A percentile compares a stretch with the other conserved stretches of the same genome.
These are phyloP conservation scores for Drosophila ambigua DNA, from an alignment of 1,140 invertebrate genomes.

Conservation along the genomic window DNA sequence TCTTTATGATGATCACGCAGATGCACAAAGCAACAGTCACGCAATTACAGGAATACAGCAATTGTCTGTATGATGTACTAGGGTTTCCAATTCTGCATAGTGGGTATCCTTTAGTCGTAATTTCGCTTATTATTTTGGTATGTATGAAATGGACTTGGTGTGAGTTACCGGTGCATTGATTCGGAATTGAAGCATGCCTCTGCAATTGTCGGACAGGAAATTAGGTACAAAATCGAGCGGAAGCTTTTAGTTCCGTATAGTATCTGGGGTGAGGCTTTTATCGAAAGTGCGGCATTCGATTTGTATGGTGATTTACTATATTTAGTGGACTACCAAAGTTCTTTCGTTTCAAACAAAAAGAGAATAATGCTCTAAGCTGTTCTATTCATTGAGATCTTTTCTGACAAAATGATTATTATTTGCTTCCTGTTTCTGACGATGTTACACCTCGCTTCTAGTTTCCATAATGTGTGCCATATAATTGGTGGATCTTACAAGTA, in stretches of 20 bases:
- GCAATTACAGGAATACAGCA: too few species aligned
- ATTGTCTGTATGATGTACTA: conserved; percentile 13
- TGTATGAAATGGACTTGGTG: background rate
- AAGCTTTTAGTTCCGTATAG: conserved; percentile 23
- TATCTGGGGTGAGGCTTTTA: conserved; percentile 33
- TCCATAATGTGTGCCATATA: too few species aligned
- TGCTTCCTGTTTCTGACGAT: background rate
- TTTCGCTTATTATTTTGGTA: background rate
- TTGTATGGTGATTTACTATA: background rate
- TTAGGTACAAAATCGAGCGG: conserved; percentile 38
- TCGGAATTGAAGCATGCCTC: conserved; percentile 47
- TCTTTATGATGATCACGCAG: too few species aligned
- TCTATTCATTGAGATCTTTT: background rate
- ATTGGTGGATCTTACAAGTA: background rate
- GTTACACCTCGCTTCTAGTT: background rate
- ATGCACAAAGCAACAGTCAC: too few species aligned
- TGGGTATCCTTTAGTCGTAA: too few species aligned
- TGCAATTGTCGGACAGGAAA: conserved; percentile 45
- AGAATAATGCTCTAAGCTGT: too few species aligned
- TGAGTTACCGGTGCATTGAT: conserved; percentile 50
- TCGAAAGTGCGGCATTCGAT: conserved; percentile 26
- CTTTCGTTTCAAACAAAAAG: background rate
- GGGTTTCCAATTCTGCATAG: too few species aligned
- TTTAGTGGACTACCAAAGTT: conserved; percentile 23
- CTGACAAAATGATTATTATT: background rate